Base-by-base conservation (phyloP, 2,888 invertebrate genomes). In the Temnothorax unifasciatus region DNA sequence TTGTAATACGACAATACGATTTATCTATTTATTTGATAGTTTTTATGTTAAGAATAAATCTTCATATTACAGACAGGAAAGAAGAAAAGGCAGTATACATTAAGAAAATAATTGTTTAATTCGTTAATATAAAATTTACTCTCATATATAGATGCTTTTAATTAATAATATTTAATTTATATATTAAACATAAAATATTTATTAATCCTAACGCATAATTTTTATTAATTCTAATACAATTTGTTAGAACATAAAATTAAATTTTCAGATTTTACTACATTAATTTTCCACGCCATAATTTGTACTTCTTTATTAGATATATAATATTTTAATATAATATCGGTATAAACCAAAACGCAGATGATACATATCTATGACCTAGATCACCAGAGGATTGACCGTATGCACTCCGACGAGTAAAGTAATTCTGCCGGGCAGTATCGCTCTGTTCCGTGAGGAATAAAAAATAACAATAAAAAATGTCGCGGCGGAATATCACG, bases 391-490 rank as follows among this genome's bases (percentile, higher is more conserved):
- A 15, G 13, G 4, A 38, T 18, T 41, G 41, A 21, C 9, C 21
- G 15, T 21, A 52, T 54, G 15, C n/a, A 29, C 3, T 54, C n/a
- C 29, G 29, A 41, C 41, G 41, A 66, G 44, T 57, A 77, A 57
- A 77, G 38, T n/a, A 77, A 69, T 77, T 57, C 11, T 64, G 6
- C 29, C 44, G 29, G 52, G 57, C 11, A 68, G 69, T 77, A 68
- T 69, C 68, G 15, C 4, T 6, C n/a, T 29, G n/a, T 29, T 77
- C 18, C 25, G 3, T 41, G 44, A 54, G 15, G 29, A n/a, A 41
- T 34, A 57, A 77, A 77, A 41, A 54, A 29, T 54, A 77, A 77
- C n/a, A 29, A 77, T 68, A 77, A 77, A 69, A 77, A 15, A 29
- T 29, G 11, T 68, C 44, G 44, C 6, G n/a, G 2, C 8, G 18